Conservation (phyloP, 35 echinoderm and acorn worm species). For the Lytechinus pictus region DNA sequence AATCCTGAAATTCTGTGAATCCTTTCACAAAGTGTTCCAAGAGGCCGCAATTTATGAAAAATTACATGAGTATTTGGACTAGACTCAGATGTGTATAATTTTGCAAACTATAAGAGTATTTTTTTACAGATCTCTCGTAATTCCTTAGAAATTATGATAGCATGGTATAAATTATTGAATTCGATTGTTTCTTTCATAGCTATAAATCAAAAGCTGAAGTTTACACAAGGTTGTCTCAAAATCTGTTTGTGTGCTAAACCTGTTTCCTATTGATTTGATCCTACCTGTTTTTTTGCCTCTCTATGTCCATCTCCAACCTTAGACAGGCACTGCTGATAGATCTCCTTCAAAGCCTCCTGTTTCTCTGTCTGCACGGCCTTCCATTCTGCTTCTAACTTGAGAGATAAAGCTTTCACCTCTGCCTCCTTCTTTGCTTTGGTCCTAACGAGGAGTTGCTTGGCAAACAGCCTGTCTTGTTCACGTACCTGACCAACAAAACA, state of each 20-base stretch:
- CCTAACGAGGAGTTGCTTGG: conserved; percentile 63
- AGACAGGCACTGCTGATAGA: conserved; percentile 69
- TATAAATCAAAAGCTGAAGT: no score
- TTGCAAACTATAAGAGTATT: no score
- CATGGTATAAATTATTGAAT: no score
- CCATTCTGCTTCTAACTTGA: conserved; percentile 72
- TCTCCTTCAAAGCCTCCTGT: conserved; percentile 54
- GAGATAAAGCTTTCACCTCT: conserved; percentile 63
- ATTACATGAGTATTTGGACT: no score
- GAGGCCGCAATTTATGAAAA: no score
- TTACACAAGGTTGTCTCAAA: no score
- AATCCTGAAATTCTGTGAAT: not conserved
- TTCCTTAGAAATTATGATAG: no score
- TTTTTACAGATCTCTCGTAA: no score
- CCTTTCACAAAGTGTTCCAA: no score
- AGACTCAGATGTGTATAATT: no score
- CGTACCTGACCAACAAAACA: conserved; percentile 60
- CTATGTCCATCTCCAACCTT: conserved; percentile 73
- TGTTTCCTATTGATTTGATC: not conserved
- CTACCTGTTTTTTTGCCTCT: conserved; percentile 75
- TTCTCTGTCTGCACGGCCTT: conserved; percentile 64
- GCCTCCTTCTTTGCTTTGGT: conserved; percentile 66
- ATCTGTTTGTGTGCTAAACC: no score
- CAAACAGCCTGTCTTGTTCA: conserved; percentile 85
- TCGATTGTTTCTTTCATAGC: no score